A percentile compares a stretch with the other conserved stretches of the same genome.
phyloP scores from a whole-genome alignment of 2,888 invertebrate genomes.

The Apotomis capreana region DNA sequence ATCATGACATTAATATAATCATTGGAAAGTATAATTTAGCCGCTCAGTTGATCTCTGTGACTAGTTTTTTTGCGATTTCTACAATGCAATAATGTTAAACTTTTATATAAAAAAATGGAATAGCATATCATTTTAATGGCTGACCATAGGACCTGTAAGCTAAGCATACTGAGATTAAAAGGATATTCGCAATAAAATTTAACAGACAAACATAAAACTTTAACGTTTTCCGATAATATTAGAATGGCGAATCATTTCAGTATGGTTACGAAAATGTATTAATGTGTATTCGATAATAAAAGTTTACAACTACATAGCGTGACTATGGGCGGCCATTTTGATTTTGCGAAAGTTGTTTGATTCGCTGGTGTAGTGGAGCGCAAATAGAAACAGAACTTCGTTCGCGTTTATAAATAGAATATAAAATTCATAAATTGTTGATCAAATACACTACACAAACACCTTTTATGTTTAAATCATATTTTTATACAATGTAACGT shows the following conservation, averaged over 20 bases:
- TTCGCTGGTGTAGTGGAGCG: not conserved
- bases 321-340: slow-evolving; percentile 16
- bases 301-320: slow-evolving; percentile 38
- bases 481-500: too few relatives aligned
- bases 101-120: slow-evolving; percentile 3
- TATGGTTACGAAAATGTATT: slow-evolving; percentile 30
- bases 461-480: too few relatives aligned
- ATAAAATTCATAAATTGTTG: not conserved
- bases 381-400: not conserved
- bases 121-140: slow-evolving; percentile 30
- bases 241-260: slow-evolving; percentile 14
- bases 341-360: not conserved
- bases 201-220: slow-evolving; percentile 63
- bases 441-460: not conserved
- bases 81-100: not conserved
- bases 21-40: too few relatives aligned
- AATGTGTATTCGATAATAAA: slow-evolving; percentile 30
- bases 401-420: not conserved
- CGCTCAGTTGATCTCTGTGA: too few relatives aligned
- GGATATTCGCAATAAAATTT: slow-evolving; percentile 65
- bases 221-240: slow-evolving; percentile 64
- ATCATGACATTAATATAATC: too few relatives aligned
- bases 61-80: too few relatives aligned
- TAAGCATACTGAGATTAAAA: slow-evolving; percentile 54
- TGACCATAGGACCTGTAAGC: slow-evolving; percentile 17